A percentile compares a stretch with the other conserved stretches of the same genome.
Conservation (phyloP, 2,113 vertebrate species). For the Ammospiza caudacuta region DNA sequence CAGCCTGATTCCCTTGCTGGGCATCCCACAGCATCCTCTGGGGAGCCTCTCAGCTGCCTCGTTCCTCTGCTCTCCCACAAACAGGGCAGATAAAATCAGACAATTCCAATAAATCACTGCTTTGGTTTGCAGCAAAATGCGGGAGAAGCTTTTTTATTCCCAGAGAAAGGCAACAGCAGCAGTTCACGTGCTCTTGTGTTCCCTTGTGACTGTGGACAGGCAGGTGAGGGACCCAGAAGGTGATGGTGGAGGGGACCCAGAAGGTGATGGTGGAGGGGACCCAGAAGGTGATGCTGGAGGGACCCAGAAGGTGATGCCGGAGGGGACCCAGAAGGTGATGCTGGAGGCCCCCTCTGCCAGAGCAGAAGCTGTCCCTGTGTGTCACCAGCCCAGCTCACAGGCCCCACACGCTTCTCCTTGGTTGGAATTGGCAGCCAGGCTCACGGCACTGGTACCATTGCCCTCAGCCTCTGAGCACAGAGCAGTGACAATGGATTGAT, state of each 20-base stretch:
- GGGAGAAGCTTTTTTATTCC: background rate
- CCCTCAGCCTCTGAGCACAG: background rate
- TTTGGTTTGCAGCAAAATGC: background rate
- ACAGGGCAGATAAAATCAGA: background rate
- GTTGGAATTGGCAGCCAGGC: background rate
- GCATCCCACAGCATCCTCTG: background rate
- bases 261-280: background rate
- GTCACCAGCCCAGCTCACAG: background rate
- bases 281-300: background rate
- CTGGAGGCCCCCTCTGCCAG: background rate
- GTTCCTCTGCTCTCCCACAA: background rate
- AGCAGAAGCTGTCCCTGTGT: background rate
- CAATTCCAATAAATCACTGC: background rate
- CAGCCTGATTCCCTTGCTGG: background rate
- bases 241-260: background rate
- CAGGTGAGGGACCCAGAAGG: background rate
- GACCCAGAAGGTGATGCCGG: too few relatives aligned
- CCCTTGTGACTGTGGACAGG: background rate
- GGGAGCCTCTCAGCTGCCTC: background rate
- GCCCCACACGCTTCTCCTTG: background rate
- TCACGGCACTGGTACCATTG: background rate
- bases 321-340: too few relatives aligned
- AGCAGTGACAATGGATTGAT: background rate
- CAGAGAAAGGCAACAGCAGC: background rate
- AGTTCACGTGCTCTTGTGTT: background rate